Base-by-base conservation (phyloP, 2,888 invertebrate genomes). In the Plagodis dolabraria region DNA sequence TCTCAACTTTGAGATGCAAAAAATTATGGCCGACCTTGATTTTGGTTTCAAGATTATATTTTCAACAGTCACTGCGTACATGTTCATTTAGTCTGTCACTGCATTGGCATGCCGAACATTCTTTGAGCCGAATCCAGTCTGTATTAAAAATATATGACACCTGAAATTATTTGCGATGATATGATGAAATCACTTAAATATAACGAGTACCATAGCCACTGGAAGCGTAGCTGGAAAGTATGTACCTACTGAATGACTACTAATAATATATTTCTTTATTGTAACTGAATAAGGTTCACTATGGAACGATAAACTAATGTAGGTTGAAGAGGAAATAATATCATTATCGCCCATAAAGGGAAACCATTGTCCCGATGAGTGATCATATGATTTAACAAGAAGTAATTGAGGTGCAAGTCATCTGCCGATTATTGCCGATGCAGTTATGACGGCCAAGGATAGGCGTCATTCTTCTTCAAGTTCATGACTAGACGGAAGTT, bases 401-500 rank as follows among this genome's bases (percentile, higher is more conserved):
- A 45, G 48, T 53, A 6, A 56, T 53, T 58, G 55, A 49, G 47
- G 48, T n/a, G n/a, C 48, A 46, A 57, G 46, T 57, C 51, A 56
- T 51, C 44, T 33, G 8, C 2, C 8, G 6, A 5, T 10, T 10
- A 40, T 40, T 40, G 38, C 43, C 10, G 45, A 33, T 35, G 48
- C 53, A 53, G 36, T 49, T 56, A 45, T 53, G 33, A 44, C 62
- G 78, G 80, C 75, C 79, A 85, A 82, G 83, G 82, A 83, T 76
- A 70, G 63, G 57, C 60, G 46, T 67, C 58, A 63, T 69, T 65
- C 68, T 61, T 75, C 74, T 79, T 4, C 79, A 84, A 84, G 84
- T 81, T 82, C 73, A 76, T 89, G 90, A 87, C 79, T 70, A 65
- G 54, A 82, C 86, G 80, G 75, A 83, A 77, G 63, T 59, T 74